Evolutionary conservation across 2,888 invertebrate species (phyloP).

Genomic region (Prosapia bicincta): DNA sequence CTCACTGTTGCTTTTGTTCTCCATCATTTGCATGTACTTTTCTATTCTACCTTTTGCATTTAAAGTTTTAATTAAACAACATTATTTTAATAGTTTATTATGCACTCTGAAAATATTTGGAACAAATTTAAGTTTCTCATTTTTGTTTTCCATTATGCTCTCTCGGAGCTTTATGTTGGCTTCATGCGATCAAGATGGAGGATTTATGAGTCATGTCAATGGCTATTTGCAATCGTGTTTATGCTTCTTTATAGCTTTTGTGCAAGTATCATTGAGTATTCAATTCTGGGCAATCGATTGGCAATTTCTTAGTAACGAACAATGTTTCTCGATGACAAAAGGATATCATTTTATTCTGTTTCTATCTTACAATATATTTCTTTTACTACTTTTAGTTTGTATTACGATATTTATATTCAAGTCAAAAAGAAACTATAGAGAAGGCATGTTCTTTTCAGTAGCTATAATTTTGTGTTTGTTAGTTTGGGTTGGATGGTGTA

Average conservation of each 20-base stretch:
- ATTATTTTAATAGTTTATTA: conserved; percentile 42
- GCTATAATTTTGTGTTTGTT: conserved; percentile 53
- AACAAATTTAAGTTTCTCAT: conserved; percentile 58
- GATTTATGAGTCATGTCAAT: conserved; percentile 65
- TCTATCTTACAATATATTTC: conserved; percentile 59
- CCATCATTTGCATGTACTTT: conserved; percentile 47
- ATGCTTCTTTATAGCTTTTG: conserved; percentile 59
- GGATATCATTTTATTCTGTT: conserved; percentile 51
- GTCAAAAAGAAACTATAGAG: conserved; percentile 64
- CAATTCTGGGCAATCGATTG: conserved; percentile 45
- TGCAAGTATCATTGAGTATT: conserved; percentile 50
- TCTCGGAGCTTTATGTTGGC: conserved; percentile 62
- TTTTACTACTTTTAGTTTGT: conserved; percentile 55
- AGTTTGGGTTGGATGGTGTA: conserved; percentile 60
- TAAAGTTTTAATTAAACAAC: conserved; percentile 42
- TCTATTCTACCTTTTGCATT: conserved; percentile 49
- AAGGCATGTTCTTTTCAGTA: conserved; percentile 53
- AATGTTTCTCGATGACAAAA: conserved; percentile 50
- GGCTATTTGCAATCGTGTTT: conserved; percentile 65
- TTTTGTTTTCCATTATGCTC: conserved; percentile 61
- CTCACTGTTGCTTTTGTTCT: conserved; percentile 48
- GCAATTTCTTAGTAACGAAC: conserved; percentile 51
- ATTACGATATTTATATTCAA: conserved; percentile 59
- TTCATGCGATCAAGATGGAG: conserved; percentile 60
- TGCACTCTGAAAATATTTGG: conserved; percentile 57